Percentiles rank a stretch among this genome's conserved stretches.
Conservation (phyloP, 2,888 invertebrate genomes). For the Dynastes hyllus region DNA sequence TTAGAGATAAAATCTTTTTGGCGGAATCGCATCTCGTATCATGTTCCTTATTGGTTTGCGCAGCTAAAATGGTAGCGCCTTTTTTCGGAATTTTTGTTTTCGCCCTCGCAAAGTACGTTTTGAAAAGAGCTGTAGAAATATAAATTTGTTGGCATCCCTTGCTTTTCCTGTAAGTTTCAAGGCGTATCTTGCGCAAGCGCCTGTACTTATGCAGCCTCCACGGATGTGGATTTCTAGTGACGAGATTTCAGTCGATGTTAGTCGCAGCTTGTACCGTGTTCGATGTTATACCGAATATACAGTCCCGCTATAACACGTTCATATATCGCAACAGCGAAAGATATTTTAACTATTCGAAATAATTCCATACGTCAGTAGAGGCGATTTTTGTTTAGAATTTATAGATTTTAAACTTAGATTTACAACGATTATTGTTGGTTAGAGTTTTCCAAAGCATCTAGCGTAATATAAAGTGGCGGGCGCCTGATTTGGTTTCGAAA, state of each 20-base stretch:
- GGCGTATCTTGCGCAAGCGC: slow-evolving; percentile 64
- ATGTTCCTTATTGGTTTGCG: neutral
- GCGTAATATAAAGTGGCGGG: slow-evolving; percentile 20
- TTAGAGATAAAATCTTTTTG: too few relatives aligned
- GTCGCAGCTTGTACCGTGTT: slow-evolving; percentile 56
- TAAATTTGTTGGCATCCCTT: slow-evolving; percentile 34
- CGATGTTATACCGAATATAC: slow-evolving; percentile 20
- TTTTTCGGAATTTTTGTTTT: neutral
- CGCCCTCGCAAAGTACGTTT: neutral
- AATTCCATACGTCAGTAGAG: neutral
- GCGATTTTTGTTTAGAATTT: neutral
- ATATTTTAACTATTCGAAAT: slow-evolving; percentile 11
- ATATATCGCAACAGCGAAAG: neutral
- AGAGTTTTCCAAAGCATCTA: slow-evolving; percentile 18
- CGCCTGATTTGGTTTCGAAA: slow-evolving; percentile 9
- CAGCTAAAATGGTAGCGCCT: neutral
- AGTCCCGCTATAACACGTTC: slow-evolving; percentile 3
- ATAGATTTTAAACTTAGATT: neutral
- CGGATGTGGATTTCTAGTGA: slow-evolving; percentile 60
- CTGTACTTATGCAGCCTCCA: slow-evolving; percentile 61
- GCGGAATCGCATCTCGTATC: neutral
- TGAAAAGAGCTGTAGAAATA: slow-evolving; percentile 10
- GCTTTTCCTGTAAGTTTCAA: slow-evolving; percentile 50
- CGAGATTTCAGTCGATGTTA: slow-evolving; percentile 62
- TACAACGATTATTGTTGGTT: neutral